Conservation (phyloP, 1,140 invertebrate genomes). For the Drosophila rhopaloa region DNA sequence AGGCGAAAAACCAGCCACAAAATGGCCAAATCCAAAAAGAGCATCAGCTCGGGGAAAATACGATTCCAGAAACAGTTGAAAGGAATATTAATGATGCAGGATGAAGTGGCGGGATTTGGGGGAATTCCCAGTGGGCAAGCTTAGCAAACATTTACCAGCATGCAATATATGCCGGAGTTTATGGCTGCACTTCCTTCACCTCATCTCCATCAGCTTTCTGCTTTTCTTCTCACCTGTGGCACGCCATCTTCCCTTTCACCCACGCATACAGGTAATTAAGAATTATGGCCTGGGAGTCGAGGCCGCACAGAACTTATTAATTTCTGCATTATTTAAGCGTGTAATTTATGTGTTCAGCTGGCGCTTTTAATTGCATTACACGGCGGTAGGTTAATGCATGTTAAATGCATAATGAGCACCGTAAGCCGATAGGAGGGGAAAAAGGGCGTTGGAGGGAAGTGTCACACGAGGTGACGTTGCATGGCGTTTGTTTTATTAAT, state of each 20-base stretch:
- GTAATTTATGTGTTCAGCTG: slow-evolving; percentile 80
- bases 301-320: slow-evolving; percentile 72
- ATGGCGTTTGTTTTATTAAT: slow-evolving; percentile 78
- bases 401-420: slow-evolving; percentile 69
- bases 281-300: slow-evolving; percentile 54
- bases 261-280: slow-evolving; percentile 68
- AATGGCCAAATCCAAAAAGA: slow-evolving; percentile 28
- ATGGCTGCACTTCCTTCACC: slow-evolving; percentile 29
- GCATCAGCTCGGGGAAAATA: background rate
- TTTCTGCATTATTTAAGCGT: slow-evolving; percentile 81
- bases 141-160: slow-evolving; percentile 6
- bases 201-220: background rate
- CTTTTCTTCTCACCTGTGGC: slow-evolving; percentile 4
- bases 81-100: slow-evolving; percentile 38
- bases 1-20: slow-evolving; percentile 34
- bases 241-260: background rate
- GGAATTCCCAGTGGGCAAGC: slow-evolving; percentile 2
- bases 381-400: slow-evolving; percentile 76
- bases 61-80: slow-evolving; percentile 18
- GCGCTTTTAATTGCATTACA: slow-evolving; percentile 81
- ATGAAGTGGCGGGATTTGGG: background rate
- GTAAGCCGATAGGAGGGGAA: background rate
- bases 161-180: slow-evolving; percentile 24
- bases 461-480: slow-evolving; percentile 58
- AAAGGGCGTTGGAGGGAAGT: slow-evolving; percentile 10